A percentile compares a stretch with the other conserved stretches of the same genome.
Conservation (phyloP, 92 coral and sea anemone species). For the Scolanthus callimorphus region DNA sequence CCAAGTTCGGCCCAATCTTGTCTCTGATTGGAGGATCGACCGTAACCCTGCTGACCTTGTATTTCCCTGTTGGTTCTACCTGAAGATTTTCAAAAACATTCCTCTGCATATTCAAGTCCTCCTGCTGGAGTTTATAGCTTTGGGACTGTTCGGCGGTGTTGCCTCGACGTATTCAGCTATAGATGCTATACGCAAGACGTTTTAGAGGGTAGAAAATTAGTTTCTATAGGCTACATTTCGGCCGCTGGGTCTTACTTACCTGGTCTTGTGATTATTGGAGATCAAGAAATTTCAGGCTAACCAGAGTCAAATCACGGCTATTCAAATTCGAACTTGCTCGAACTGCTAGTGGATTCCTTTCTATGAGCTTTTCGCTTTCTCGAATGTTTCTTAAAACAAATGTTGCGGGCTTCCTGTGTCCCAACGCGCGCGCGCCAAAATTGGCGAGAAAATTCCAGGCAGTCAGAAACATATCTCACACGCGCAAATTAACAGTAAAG, state of each 20-base stretch:
- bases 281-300: not conserved
- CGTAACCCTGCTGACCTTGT: conserved; percentile 73
- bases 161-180: conserved; percentile 87
- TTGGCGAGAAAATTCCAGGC: too few species aligned
- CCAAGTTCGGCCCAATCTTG: conserved; percentile 92
- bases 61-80: conserved; percentile 86
- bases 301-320: too few species aligned
- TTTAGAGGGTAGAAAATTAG: conserved; percentile 23
- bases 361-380: too few species aligned
- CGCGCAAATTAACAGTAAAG: too few species aligned
- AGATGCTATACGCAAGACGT: conserved; percentile 58
- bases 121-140: conserved; percentile 60
- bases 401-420: too few species aligned
- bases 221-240: not conserved
- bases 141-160: conserved; percentile 77
- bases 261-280: not conserved
- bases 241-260: not conserved
- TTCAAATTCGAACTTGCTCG: too few species aligned
- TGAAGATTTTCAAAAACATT: conserved; percentile 45
- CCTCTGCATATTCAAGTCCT: conserved; percentile 73
- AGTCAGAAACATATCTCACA: too few species aligned
- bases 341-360: too few species aligned
- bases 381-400: too few species aligned
- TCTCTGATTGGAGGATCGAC: conserved; percentile 92
- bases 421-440: too few species aligned